A percentile compares a stretch with the other conserved stretches of the same genome.
phyloP scores from a whole-genome alignment of 2,888 invertebrate species.

The Coenonympha arcania region DNA sequence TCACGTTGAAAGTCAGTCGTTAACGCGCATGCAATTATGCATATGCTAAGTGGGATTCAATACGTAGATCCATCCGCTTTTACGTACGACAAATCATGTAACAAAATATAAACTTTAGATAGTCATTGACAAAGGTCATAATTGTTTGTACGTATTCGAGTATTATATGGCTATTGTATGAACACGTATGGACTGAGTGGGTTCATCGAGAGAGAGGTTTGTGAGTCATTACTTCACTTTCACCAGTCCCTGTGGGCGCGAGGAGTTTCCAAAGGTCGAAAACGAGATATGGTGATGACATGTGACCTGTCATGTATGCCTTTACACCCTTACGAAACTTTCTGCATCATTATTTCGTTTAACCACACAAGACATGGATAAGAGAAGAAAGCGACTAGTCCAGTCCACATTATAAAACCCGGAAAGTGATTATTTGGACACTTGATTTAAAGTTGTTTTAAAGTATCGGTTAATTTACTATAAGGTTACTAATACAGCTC shows the following conservation, averaged over 20 bases:
- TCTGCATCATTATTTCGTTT: not conserved
- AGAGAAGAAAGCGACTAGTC: no score
- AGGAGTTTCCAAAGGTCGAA: constrained; percentile 28
- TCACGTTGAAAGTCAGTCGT: constrained; percentile 46
- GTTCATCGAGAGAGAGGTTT: constrained; percentile 49
- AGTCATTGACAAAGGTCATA: constrained; percentile 16
- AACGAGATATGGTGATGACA: not conserved
- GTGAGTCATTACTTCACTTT: constrained; percentile 64
- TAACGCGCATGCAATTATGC: constrained; percentile 36
- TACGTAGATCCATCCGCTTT: not conserved
- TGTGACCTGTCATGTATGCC: constrained; percentile 3
- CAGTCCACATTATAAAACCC: no score
- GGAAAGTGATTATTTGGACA: no score
- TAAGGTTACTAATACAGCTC: no score
- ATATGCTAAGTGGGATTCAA: constrained; percentile 41
- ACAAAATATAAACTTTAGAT: constrained; percentile 8
- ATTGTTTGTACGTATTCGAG: constrained; percentile 2
- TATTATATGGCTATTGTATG: not conserved
- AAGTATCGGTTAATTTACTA: no score
- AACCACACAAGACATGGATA: not conserved
- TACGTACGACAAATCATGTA: not conserved
- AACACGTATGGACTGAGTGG: constrained; percentile 16
- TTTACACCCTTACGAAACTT: not conserved
- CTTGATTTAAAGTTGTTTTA: no score
- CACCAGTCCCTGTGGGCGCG: constrained; percentile 45